A percentile compares a stretch with the other conserved stretches of the same genome.
Conservation (phyloP, 2,797 vertebrate genomes). For the Vespertilio murinus region DNA sequence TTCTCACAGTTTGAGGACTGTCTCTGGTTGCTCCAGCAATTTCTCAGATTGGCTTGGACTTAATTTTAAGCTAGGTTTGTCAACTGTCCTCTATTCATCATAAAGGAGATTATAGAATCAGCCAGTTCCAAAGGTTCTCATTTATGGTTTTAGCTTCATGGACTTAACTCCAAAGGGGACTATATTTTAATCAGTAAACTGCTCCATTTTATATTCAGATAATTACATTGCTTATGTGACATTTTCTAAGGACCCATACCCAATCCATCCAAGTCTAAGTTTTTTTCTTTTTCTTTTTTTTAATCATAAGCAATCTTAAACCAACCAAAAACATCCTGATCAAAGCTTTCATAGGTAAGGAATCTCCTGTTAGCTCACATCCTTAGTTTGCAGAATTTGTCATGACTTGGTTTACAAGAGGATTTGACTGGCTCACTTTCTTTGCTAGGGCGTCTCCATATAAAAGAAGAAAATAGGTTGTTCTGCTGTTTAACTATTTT, state of each 20-base stretch:
- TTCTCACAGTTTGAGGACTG: constrained; percentile 19
- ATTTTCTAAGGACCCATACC: not conserved
- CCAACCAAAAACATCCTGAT: not conserved
- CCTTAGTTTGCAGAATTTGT: constrained; percentile 3
- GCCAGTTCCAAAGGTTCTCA: not conserved
- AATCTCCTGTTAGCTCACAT: not conserved
- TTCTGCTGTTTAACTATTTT: not conserved
- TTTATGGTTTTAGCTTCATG: not conserved
- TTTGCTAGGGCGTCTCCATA: not conserved
- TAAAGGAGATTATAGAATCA: not conserved
- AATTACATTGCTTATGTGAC: not conserved
- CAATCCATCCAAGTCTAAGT: not conserved
- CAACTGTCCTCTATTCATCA: not conserved
- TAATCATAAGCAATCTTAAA: not conserved
- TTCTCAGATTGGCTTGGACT: not conserved
- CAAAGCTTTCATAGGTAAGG: not conserved
- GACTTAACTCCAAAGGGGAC: not conserved
- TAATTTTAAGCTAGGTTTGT: not conserved
- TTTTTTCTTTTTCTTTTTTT: too few species aligned
- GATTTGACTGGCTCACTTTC: not conserved
- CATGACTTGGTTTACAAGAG: not conserved
- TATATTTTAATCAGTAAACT: not conserved
- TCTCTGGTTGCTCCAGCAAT: not conserved
- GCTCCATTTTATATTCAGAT: not conserved
- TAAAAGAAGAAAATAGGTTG: not conserved